Percentiles rank a stretch among this genome's conserved stretches.
Evolutionary conservation across 2,113 vertebrate species (phyloP).

Genomic region (Carassius gibelio): DNA sequence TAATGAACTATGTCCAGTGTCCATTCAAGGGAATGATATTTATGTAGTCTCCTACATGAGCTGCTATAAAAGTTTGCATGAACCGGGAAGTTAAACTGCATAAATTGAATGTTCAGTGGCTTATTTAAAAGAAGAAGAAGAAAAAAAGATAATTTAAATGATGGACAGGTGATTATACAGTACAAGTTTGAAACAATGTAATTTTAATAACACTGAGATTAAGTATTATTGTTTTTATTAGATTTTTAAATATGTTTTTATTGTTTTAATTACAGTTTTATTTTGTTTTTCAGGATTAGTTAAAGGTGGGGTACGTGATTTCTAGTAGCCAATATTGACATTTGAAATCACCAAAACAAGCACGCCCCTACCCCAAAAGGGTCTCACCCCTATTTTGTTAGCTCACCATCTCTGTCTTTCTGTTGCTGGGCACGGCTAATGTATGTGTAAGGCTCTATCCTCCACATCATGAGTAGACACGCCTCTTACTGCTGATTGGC

Average conservation of each 20-base stretch:
- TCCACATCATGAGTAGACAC: too few species aligned
- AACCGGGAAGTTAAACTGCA: background rate
- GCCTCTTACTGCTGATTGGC: too few species aligned
- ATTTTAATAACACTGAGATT: background rate
- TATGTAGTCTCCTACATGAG: background rate
- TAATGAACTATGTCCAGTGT: conserved; percentile 9
- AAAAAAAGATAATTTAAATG: background rate
- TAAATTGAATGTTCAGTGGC: background rate
- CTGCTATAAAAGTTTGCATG: background rate
- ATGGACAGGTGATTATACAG: background rate
- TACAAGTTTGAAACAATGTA: background rate
- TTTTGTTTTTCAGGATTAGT: too few species aligned
- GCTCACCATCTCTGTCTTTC: too few species aligned
- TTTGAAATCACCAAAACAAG: too few species aligned
- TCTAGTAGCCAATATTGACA: too few species aligned
- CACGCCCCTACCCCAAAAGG: too few species aligned
- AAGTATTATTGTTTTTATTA: background rate
- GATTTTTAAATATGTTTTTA: background rate
- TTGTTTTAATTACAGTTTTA: background rate
- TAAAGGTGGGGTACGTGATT: too few species aligned
- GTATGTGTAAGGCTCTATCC: too few species aligned
- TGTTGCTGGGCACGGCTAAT: too few species aligned
- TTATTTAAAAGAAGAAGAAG: background rate
- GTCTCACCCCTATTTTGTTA: too few species aligned
- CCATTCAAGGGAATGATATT: background rate